Evolutionary conservation across 1,140 invertebrate species (phyloP).

Genomic region (Pinna nobilis): DNA sequence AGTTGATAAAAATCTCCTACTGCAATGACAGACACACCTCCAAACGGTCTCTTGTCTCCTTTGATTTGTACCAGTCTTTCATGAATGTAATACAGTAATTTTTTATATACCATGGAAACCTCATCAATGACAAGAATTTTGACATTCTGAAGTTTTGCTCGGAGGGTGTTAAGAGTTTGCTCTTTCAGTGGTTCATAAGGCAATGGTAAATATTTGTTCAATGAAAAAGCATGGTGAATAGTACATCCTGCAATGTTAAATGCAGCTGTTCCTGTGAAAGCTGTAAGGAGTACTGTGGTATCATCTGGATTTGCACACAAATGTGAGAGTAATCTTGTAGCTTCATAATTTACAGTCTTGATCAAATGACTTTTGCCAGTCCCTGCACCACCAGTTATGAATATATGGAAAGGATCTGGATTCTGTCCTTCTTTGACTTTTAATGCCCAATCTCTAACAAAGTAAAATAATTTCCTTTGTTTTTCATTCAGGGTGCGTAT

Average conservation of each 20-base stretch:
- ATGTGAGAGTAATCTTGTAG: conserved; percentile 9
- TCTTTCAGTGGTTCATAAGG: conserved; percentile 1
- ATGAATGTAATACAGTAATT: conserved; percentile 32
- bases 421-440: neutral
- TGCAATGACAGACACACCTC: conserved; percentile 35
- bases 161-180: conserved; percentile 7
- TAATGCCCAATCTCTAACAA: conserved; percentile 7
- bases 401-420: conserved; percentile 4
- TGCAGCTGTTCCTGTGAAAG: conserved; percentile 26
- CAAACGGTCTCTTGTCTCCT: conserved; percentile 24
- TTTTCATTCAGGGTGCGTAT: conserved; percentile 1
- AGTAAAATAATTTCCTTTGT: conserved; percentile 19
- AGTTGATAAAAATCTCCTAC: conserved; percentile 46
- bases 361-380: conserved; percentile 18
- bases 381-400: conserved; percentile 10
- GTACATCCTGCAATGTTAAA: conserved; percentile 29
- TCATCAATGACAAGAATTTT: conserved; percentile 22
- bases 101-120: conserved; percentile 44
- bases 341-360: conserved; percentile 17
- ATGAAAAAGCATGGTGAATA: conserved; percentile 24
- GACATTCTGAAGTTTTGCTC: conserved; percentile 3
- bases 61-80: conserved; percentile 36
- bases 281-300: conserved; percentile 28
- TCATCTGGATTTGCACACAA: conserved; percentile 15
- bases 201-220: conserved; percentile 11